Base-by-base conservation (phyloP, 2,888 invertebrate species). In the Polydrusus pterygomalis region DNA sequence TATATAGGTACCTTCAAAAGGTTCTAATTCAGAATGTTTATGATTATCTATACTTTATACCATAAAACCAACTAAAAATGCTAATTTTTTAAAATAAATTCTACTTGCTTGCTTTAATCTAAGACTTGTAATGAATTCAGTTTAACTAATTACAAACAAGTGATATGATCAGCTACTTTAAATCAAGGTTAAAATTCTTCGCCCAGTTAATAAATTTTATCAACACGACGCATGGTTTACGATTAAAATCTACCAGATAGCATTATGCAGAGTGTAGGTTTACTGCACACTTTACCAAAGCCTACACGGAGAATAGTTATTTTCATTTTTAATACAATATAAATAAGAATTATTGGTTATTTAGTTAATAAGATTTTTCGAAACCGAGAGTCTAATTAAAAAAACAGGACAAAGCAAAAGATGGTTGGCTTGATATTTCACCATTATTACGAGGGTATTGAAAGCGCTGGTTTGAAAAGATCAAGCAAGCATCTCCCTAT, bases 231-330 rank as follows among this genome's bases (percentile, higher is more conserved):
- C 58, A 38, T 3, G 18, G 38, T 38, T 38, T 38, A 38, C 17
- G 58, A 60, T 60, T 38, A 60, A 60, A 60, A 60, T 60, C 58
- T 18, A 60, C 54, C 25, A 54, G 54, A 54, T 25, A 54, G 13
- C 54, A 54, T 34, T 34, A 34, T 51, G 25, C 17, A 11, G 54
- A 2, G 30, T n/a, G 25, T 54, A 30, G 54, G 25, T 54, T 8
- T 18, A 54, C n/a, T 54, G 54, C 54, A 54, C 54, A 54, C 54
- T 54, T 54, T 25, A 5, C 2, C 5, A 25, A n/a, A 25, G 25
- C 25, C 25, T 25, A 25, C 25, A 25, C 25, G 25, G 5, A 25
- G 1, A 25, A 25, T 25, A 5, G 25, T 25, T 25, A 5, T 25
- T 25, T 1, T 25, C n/a, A n/a, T 25, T 25, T 25, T 25, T 25